Evolutionary conservation across 2,888 invertebrate genomes (phyloP).

Genomic region (Drosophila merina): DNA sequence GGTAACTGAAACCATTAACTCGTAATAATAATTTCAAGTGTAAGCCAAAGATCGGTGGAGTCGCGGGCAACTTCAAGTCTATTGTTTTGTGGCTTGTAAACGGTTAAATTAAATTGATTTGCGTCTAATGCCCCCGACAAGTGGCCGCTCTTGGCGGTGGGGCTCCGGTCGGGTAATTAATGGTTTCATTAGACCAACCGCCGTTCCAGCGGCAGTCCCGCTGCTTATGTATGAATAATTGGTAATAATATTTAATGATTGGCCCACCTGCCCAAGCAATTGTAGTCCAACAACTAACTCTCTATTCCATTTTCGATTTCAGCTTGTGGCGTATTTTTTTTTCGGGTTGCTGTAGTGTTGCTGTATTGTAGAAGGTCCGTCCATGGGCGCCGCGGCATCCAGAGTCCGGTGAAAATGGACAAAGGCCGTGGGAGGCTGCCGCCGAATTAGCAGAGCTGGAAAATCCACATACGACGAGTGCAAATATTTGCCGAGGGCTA

Average conservation of each 20-base stretch:
- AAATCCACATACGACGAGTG: conserved; percentile 25
- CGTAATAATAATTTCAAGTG: conserved; percentile 21
- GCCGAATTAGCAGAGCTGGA: conserved; percentile 69
- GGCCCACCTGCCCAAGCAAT: conserved; percentile 56
- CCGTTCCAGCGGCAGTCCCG: conserved; percentile 60
- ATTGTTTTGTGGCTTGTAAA: conserved; percentile 68
- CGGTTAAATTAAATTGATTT: conserved; percentile 80
- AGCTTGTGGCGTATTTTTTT: background rate
- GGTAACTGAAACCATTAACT: background rate
- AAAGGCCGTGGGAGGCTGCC: conserved; percentile 75
- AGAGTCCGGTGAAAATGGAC: conserved; percentile 74
- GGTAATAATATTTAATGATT: conserved; percentile 80
- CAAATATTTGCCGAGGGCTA: conserved; percentile 64
- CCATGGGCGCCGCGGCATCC: conserved; percentile 59
- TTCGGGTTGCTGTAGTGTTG: background rate
- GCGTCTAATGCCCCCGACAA: conserved; percentile 80
- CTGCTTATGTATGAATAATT: conserved; percentile 81
- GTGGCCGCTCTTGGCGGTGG: conserved; percentile 66
- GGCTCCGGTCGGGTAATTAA: conserved; percentile 66
- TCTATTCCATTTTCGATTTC: background rate
- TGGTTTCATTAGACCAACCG: conserved; percentile 79
- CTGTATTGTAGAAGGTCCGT: conserved; percentile 57
- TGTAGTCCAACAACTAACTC: conserved; percentile 1
- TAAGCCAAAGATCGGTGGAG: conserved; percentile 47
- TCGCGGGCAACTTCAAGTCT: conserved; percentile 27